These are phyloP conservation scores for Microcaecilia unicolor DNA, from an alignment of 2,797 vertebrate species.

Conservation along the genomic window DNA sequence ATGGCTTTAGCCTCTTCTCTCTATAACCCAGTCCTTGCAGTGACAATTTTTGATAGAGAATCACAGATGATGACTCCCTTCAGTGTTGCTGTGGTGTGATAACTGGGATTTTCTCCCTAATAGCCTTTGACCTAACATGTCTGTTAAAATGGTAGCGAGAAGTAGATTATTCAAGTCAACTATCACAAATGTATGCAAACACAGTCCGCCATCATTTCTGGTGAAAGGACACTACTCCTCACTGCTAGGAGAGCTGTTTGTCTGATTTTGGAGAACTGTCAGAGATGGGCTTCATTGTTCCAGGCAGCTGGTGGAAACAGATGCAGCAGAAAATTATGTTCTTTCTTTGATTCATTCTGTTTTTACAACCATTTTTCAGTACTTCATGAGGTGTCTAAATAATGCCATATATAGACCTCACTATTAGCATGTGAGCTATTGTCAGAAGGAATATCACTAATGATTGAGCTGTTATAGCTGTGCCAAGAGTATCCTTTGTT, in stretches of 20 bases:
- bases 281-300: conserved; percentile 34
- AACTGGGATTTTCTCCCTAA: no score
- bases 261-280: conserved; percentile 40
- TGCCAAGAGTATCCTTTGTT: conserved; percentile 27
- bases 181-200: no score
- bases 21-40: no score
- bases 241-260: conserved; percentile 33
- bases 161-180: no score
- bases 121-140: no score
- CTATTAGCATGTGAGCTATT: conserved; percentile 32
- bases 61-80: no score
- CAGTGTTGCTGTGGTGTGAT: no score
- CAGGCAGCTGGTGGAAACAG: conserved; percentile 53
- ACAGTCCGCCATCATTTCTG: conserved; percentile 21
- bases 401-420: conserved; percentile 32
- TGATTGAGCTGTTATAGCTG: conserved; percentile 8
- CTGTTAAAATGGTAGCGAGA: no score
- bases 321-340: conserved; percentile 55
- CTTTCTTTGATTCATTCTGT: conserved; percentile 50
- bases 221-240: conserved; percentile 17
- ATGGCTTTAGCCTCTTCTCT: no score
- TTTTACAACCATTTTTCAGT: conserved; percentile 28
- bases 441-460: conserved; percentile 38
- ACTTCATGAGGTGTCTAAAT: conserved; percentile 44
- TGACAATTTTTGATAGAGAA: no score